These are phyloP conservation scores for Catharus ustulatus DNA, from an alignment of 2,797 vertebrate genomes.

Conservation along the genomic window DNA sequence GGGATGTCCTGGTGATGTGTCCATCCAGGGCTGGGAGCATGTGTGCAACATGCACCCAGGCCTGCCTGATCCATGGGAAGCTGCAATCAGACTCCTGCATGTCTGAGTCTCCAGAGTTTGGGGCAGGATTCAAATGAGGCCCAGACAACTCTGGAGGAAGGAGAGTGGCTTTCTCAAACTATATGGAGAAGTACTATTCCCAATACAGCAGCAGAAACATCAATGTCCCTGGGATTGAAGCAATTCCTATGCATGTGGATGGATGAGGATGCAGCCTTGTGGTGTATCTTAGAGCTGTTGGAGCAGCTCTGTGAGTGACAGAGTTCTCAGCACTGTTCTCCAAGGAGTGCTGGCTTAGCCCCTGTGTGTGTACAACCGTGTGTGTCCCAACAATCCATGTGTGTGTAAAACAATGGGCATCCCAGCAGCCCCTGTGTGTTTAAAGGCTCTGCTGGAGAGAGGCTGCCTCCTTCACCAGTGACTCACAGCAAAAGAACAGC, in stretches of 20 bases:
- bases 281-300: neutral
- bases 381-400: neutral
- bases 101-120: neutral
- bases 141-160: neutral
- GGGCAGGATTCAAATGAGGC: neutral
- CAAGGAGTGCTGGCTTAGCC: neutral
- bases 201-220: neutral
- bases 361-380: neutral
- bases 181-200: neutral
- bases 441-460: neutral
- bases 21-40: neutral
- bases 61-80: neutral
- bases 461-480: neutral
- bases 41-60: fast-evolving
- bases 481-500: neutral
- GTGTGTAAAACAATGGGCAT: neutral
- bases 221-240: too few relatives aligned
- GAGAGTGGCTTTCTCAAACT: neutral
- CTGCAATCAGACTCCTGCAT: neutral
- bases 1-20: neutral
- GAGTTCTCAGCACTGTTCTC: neutral
- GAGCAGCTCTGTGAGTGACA: neutral
- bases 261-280: neutral
- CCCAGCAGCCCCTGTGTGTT: neutral
- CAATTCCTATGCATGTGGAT: too few relatives aligned